phyloP scores from a whole-genome alignment of 2,797 vertebrate genomes.

The Tauraco hartlaubi region DNA sequence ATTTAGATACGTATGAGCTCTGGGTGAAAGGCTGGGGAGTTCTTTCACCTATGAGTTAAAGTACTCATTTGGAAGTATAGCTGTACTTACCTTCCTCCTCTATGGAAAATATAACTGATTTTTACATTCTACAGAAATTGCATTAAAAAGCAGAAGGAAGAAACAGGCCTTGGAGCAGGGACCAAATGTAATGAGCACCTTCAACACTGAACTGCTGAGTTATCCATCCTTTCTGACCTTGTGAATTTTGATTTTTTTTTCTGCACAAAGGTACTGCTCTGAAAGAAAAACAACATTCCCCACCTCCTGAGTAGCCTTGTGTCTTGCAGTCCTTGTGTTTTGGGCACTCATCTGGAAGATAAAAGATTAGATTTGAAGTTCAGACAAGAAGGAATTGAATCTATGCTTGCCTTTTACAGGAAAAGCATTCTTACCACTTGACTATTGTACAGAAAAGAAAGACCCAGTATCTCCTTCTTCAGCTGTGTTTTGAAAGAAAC shows the following conservation, averaged over 20 bases:
- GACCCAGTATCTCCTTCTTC: not conserved
- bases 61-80: not conserved
- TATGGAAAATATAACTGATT: not conserved
- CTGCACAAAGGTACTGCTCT: slow-evolving; percentile 5
- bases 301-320: slow-evolving; percentile 34
- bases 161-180: not conserved
- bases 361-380: slow-evolving; percentile 53
- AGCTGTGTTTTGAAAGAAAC: not conserved
- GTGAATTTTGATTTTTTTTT: not conserved
- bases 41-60: not conserved
- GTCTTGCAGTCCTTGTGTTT: slow-evolving; percentile 35
- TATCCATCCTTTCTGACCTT: slow-evolving; percentile 27
- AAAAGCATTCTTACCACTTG: slow-evolving; percentile 21
- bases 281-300: slow-evolving; percentile 25
- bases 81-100: not conserved
- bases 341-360: slow-evolving; percentile 52
- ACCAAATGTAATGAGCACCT: not conserved
- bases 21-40: not conserved
- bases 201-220: not conserved
- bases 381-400: slow-evolving; percentile 48
- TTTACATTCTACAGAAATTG: slow-evolving; percentile 2
- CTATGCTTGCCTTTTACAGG: slow-evolving; percentile 26
- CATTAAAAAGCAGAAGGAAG: slow-evolving; percentile 10
- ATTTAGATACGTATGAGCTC: not conserved
- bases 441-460: slow-evolving; percentile 23